phyloP scores from a whole-genome alignment of 2,113 vertebrate genomes.

The Epinephelus cyanopodus region DNA sequence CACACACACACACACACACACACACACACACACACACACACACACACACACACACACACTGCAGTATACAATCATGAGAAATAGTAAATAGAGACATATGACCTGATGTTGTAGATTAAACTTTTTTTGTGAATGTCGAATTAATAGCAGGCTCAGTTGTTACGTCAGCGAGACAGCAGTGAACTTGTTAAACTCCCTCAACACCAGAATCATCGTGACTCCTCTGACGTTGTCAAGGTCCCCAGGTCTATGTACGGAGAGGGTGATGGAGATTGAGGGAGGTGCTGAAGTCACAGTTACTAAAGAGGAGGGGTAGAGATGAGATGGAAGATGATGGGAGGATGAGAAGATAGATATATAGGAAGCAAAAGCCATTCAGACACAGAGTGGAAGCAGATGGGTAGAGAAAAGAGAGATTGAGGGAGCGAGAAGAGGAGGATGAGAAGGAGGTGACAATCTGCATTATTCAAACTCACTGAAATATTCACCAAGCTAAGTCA shows the following conservation, averaged over 20 bases:
- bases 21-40: constrained; percentile 46
- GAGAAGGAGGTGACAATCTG: constrained; percentile 76
- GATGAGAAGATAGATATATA: constrained; percentile 29
- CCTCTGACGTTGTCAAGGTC: constrained; percentile 27
- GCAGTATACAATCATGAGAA: neutral
- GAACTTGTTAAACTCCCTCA: constrained; percentile 54
- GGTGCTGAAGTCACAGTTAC: constrained; percentile 33
- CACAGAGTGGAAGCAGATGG: constrained; percentile 42
- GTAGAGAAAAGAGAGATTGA: constrained; percentile 15
- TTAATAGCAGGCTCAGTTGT: neutral
- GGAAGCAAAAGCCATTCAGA: constrained; percentile 34
- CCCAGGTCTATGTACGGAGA: constrained; percentile 11
- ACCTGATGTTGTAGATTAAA: constrained; percentile 12
- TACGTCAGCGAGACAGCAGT: constrained; percentile 10
- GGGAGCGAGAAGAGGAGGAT: constrained; percentile 39
- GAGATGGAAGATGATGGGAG: constrained; percentile 38
- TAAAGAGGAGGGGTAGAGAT: constrained; percentile 8
- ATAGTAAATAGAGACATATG: neutral
- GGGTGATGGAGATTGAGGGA: constrained; percentile 25
- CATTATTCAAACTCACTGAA: constrained; percentile 83
- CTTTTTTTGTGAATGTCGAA: neutral
- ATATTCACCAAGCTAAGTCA: constrained; percentile 77
- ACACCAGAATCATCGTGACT: constrained; percentile 35
- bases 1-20: constrained; percentile 3
- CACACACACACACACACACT: neutral